These are phyloP conservation scores for Alectura lathami DNA, from an alignment of 2,113 vertebrate genomes.

Conservation along the genomic window DNA sequence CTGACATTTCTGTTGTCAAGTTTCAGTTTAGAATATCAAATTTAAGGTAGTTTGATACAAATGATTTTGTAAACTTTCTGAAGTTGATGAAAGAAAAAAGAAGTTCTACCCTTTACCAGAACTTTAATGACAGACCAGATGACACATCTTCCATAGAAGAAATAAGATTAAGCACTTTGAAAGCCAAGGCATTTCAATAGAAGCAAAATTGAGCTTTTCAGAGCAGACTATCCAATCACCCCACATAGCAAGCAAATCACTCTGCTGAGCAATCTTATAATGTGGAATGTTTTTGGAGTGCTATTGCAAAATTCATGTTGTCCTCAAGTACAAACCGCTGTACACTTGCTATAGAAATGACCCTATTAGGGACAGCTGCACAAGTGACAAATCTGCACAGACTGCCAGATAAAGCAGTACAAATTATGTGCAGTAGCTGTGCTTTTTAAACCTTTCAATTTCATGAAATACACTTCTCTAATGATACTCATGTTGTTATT, in stretches of 20 bases:
- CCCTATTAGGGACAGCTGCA: not conserved
- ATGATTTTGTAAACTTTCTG: not conserved
- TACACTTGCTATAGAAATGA: not conserved
- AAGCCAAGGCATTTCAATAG: conserved; percentile 55
- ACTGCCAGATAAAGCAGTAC: not conserved
- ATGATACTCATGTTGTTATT: not conserved
- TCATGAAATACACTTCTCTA: not conserved
- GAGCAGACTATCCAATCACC: conserved; percentile 50
- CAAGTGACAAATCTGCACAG: conserved; percentile 4
- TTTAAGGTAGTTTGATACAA: not conserved
- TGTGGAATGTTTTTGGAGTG: not conserved
- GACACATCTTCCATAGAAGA: conserved; percentile 27
- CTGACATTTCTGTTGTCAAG: not conserved
- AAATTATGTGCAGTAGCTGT: not conserved
- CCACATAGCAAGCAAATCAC: conserved; percentile 43
- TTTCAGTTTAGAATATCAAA: not conserved
- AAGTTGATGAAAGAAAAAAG: not conserved
- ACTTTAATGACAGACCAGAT: conserved; percentile 23
- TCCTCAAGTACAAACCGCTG: not conserved
- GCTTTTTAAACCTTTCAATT: not conserved
- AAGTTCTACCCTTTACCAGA: conserved; percentile 33
- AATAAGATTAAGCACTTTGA: conserved; percentile 50
- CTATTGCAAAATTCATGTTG: not conserved
- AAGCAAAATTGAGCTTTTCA: conserved; percentile 65
- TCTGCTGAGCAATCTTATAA: conserved; percentile 9